These are phyloP conservation scores for Scelioninae gen. 2 DNA, from an alignment of 2,888 invertebrate genomes.

Conservation along the genomic window DNA sequence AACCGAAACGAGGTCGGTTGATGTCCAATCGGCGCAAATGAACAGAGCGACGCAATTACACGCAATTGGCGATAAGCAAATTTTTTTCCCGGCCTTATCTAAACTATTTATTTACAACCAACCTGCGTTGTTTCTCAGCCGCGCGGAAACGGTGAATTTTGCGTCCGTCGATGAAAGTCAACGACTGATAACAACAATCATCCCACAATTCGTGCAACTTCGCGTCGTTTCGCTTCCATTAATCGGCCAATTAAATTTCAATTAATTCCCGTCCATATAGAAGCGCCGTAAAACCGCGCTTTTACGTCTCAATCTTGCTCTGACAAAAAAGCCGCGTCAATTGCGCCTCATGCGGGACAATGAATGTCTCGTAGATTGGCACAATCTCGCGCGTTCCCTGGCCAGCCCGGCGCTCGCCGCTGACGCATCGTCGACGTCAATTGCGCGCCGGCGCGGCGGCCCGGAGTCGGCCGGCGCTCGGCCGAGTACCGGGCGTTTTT, in stretches of 20 bases:
- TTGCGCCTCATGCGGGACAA: constrained; percentile 3
- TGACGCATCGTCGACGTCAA: too few species aligned
- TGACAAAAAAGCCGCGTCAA: constrained; percentile 40
- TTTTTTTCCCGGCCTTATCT: constrained; percentile 33
- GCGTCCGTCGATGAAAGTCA: constrained; percentile 47
- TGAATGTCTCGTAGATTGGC: constrained; percentile 37
- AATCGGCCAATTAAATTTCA: constrained; percentile 47
- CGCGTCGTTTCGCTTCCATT: constrained; percentile 29
- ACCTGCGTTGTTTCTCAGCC: not conserved
- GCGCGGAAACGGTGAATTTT: constrained; percentile 33
- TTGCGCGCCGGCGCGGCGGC: too few species aligned
- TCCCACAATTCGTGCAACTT: not conserved
- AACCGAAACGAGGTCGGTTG: not conserved
- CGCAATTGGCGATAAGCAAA: constrained; percentile 26
- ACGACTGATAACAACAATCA: constrained; percentile 45
- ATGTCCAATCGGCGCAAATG: constrained; percentile 2
- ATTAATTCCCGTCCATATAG: constrained; percentile 44
- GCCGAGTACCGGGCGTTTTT: too few species aligned
- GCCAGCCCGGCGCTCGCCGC: too few species aligned
- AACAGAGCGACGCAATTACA: constrained; percentile 15
- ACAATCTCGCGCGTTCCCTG: too few species aligned
- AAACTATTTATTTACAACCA: constrained; percentile 20
- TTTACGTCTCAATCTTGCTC: constrained; percentile 45
- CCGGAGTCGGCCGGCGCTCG: too few species aligned
- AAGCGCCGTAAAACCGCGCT: constrained; percentile 31